Percentiles rank a stretch among this genome's conserved stretches.
Conservation (phyloP, 2,113 vertebrate genomes). For the Daboia siamensis region DNA sequence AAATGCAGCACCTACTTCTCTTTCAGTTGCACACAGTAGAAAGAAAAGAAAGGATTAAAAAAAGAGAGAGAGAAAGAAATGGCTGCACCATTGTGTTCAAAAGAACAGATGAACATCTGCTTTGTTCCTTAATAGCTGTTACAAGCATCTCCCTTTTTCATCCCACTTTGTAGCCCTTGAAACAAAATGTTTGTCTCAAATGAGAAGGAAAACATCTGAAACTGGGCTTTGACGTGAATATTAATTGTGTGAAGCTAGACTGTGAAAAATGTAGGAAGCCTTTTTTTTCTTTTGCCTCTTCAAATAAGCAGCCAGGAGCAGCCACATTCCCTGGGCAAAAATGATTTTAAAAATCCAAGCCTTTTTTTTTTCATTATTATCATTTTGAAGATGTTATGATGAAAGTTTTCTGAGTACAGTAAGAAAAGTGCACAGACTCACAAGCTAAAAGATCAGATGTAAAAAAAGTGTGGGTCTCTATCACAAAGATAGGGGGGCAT, state of each 20-base stretch:
- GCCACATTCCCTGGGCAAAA: not conserved
- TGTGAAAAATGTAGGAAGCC: not conserved
- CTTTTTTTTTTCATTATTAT: not conserved
- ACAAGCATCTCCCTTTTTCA: not conserved
- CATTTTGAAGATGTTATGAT: not conserved
- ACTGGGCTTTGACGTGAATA: not conserved
- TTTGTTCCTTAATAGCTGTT: not conserved
- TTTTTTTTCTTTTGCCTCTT: not conserved
- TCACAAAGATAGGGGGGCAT: not conserved
- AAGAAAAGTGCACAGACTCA: not conserved
- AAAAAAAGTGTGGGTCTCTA: not conserved
- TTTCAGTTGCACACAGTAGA: not conserved
- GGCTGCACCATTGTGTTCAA: not conserved
- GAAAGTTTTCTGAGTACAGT: not conserved
- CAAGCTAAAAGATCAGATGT: not conserved
- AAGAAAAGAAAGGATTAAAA: not conserved
- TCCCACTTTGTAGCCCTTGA: not conserved
- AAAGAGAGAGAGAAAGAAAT: not conserved
- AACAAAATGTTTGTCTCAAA: not conserved
- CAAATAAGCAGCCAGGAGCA: not conserved
- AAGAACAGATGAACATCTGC: not conserved
- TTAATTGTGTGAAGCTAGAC: not conserved
- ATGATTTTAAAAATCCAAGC: not conserved
- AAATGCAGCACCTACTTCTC: not conserved
- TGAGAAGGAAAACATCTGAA: not conserved